A percentile compares a stretch with the other conserved stretches of the same genome.
phyloP scores from a whole-genome alignment of 2,888 invertebrate genomes.

The Drosophila seclusa region DNA sequence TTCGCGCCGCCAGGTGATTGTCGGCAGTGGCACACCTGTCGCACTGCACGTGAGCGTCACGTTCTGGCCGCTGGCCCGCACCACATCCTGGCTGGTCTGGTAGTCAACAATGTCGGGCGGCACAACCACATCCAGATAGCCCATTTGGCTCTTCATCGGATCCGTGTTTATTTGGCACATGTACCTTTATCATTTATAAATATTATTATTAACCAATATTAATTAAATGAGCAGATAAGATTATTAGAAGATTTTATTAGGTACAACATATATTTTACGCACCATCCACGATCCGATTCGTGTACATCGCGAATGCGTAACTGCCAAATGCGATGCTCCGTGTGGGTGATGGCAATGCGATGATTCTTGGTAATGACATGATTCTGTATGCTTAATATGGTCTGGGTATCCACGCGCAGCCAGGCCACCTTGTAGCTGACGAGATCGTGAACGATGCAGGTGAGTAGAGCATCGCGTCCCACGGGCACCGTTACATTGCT shows the following conservation, averaged over 20 bases:
- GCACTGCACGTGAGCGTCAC: conserved; percentile 94
- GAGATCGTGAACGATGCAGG: conserved; percentile 93
- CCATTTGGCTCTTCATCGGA: conserved; percentile 96
- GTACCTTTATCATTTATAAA: conserved; percentile 85
- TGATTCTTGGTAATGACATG: conserved; percentile 96
- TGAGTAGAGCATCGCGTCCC: conserved; percentile 92
- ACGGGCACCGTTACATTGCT: conserved; percentile 93
- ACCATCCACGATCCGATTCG: conserved; percentile 92
- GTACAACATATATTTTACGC: conserved; percentile 3
- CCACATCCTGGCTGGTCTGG: conserved; percentile 94
- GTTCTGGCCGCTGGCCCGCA: conserved; percentile 93
- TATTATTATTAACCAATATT: not conserved
- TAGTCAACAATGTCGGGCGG: conserved; percentile 95
- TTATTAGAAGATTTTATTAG: not conserved
- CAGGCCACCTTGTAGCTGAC: conserved; percentile 95
- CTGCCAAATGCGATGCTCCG: conserved; percentile 94
- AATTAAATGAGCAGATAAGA: not conserved
- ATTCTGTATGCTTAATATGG: conserved; percentile 94
- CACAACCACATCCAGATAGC: conserved; percentile 94
- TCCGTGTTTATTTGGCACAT: conserved; percentile 97
- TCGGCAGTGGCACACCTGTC: conserved; percentile 93
- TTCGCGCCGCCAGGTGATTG: conserved; percentile 94
- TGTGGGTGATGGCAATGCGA: conserved; percentile 93
- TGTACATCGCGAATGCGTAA: conserved; percentile 93
- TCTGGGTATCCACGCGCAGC: conserved; percentile 95